phyloP scores from a whole-genome alignment of 1,140 invertebrate genomes.

The Heliconius eleuchia region DNA sequence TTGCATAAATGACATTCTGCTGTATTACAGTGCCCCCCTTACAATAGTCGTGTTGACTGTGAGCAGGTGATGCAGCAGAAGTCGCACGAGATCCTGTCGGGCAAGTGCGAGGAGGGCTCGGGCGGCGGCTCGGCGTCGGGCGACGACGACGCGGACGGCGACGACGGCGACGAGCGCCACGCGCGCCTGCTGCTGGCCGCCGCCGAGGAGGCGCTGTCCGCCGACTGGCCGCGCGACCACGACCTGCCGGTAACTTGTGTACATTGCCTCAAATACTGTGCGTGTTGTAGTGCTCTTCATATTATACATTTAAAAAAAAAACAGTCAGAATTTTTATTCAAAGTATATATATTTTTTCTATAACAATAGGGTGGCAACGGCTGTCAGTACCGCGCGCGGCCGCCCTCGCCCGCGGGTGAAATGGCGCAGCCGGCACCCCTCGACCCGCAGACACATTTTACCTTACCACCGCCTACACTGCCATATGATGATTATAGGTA shows the following conservation, averaged over 20 bases:
- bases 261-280: no score
- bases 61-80: conserved; percentile 80
- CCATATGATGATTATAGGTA: conserved; percentile 59
- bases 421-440: conserved; percentile 40
- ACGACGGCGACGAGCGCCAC: conserved; percentile 58
- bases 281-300: no score
- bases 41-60: not conserved
- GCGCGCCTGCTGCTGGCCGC: conserved; percentile 66
- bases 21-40: no score
- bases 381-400: conserved; percentile 54
- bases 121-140: conserved; percentile 43
- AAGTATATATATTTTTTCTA: not conserved
- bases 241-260: conserved; percentile 25
- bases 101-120: conserved; percentile 57
- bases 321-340: not conserved
- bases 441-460: conserved; percentile 56
- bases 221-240: conserved; percentile 53
- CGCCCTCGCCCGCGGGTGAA: conserved; percentile 44
- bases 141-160: conserved; percentile 39
- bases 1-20: no score
- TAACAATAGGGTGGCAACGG: conserved; percentile 33
- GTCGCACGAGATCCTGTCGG: conserved; percentile 75
- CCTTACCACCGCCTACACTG: conserved; percentile 57
- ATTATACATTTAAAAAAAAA: not conserved
- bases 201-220: conserved; percentile 68